A percentile compares a stretch with the other conserved stretches of the same genome.
phyloP scores from a whole-genome alignment of 2,113 vertebrate genomes.

The Myotis davidii region DNA sequence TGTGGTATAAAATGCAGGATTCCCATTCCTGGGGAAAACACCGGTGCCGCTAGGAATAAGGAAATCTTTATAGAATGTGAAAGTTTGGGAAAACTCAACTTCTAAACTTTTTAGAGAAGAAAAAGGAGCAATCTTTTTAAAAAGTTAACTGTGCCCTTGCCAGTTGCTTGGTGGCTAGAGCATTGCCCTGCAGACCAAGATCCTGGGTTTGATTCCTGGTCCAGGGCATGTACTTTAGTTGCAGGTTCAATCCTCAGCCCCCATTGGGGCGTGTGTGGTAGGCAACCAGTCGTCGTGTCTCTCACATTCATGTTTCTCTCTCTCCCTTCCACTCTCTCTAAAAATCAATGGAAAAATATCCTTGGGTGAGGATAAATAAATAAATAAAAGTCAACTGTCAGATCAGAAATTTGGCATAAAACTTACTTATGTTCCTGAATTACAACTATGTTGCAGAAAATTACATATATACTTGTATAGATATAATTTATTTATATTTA shows the following conservation, averaged over 20 bases:
- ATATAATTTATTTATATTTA: neutral
- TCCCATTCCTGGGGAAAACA: neutral
- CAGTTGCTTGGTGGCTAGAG: too few species aligned
- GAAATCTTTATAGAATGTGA: neutral
- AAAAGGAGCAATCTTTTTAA: neutral
- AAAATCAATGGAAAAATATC: too few species aligned
- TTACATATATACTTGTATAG: neutral
- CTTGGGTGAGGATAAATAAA: too few species aligned
- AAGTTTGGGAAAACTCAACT: neutral
- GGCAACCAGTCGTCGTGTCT: too few species aligned
- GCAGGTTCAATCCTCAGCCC: too few species aligned
- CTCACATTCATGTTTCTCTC: too few species aligned
- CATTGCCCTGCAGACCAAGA: too few species aligned
- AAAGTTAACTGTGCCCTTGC: too few species aligned
- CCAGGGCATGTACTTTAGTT: too few species aligned
- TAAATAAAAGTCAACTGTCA: neutral
- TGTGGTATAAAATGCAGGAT: neutral
- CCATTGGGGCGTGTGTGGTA: too few species aligned
- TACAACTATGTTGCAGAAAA: neutral
- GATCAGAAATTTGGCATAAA: conserved; percentile 43
- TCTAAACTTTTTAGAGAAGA: conserved; percentile 8
- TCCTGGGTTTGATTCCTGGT: too few species aligned
- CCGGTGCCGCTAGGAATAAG: neutral
- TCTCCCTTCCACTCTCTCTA: too few species aligned
- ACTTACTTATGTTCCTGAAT: neutral